Conservation (phyloP, 1,140 invertebrate genomes). For the Octopus sinensis region DNA sequence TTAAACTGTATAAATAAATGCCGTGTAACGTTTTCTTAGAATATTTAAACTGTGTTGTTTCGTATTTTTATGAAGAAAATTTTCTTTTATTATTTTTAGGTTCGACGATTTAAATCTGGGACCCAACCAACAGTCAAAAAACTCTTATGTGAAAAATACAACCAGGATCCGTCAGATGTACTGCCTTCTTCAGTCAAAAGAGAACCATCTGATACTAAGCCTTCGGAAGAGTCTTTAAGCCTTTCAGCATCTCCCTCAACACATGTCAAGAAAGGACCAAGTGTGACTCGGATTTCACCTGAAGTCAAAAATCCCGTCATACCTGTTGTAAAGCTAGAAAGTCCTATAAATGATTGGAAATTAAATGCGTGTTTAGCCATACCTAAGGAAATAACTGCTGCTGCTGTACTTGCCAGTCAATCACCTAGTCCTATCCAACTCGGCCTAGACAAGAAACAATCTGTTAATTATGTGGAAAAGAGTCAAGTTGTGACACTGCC, state of each 20-base stretch:
- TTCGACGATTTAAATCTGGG: background rate
- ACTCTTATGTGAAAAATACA: background rate
- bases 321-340: background rate
- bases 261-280: no score
- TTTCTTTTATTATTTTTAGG: background rate
- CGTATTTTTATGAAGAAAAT: background rate
- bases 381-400: constrained; percentile 1
- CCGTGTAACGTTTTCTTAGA: no score
- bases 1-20: no score
- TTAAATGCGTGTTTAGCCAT: background rate
- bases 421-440: background rate
- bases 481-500: background rate
- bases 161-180: background rate
- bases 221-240: background rate
- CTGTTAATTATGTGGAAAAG: background rate
- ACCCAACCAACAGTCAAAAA: constrained; percentile 6
- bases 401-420: background rate
- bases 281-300: no score
- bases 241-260: no score
- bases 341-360: background rate
- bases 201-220: background rate
- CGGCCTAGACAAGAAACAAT: background rate
- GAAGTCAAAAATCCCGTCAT: background rate
- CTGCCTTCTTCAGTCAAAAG: background rate
- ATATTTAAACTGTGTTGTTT: no score